Evolutionary conservation across 2,888 invertebrate genomes (phyloP), one percentile per base, ranked within the genome.

Genomic region (Poecilobothrus nobilitatus): DNA sequence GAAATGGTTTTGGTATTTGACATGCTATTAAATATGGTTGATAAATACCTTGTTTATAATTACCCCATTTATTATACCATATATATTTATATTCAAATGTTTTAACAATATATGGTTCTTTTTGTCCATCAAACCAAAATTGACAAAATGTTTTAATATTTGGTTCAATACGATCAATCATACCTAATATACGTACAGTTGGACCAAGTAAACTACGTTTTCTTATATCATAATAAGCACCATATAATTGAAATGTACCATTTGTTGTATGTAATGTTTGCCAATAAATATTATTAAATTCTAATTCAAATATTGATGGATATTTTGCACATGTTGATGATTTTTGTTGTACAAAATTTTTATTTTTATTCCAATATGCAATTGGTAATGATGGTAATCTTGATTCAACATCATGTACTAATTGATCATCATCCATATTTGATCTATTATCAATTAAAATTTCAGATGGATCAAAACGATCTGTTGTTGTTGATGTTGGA

Each of bases 51-150:
- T 94, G 92, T 78, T 92, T 91, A 83, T 94, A 94, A 82, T 95
- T 95, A 70, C 95, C 95, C 95, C 95, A 95, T 81, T 94, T 94
- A 75, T 89, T 89, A 80, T 93, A 92, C 95, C 95, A 95, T 74
- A 95, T 92, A 80, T 95, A 95, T 80, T 94, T 94, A 83, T 95
- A 95, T 81, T 94, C 94, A 74, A 92, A 88, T 27, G 89, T 90
- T 78, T 91, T 90, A 20, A 91, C 88, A 34, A 92, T 86, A 34
- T 90, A 90, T 0, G 94, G 93, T 75, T 91, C 91, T 73, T 88
- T 89, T 75, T 90, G 89, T 61, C 89, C 90, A 75, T 92, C 91
- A 83, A 91, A 95, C 95, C 94, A 95, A 74, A 95, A 87, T 80
- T 92, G 95, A 81, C 94, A 95, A 81, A 88, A 91, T 9, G 92